phyloP scores from a whole-genome alignment of 2,888 invertebrate genomes.

The Odontocerum albicorne region DNA sequence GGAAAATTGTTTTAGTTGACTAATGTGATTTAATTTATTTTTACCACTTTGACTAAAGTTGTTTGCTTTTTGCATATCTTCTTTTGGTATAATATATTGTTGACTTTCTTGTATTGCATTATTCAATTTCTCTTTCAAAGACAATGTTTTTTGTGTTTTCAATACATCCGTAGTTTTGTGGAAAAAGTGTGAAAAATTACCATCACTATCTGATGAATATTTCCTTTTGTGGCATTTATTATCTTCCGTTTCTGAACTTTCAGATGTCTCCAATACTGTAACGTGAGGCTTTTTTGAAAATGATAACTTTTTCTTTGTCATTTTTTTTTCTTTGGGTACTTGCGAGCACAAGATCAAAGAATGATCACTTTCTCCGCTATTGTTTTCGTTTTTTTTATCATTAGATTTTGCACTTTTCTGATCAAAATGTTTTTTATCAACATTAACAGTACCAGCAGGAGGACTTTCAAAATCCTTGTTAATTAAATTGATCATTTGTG shows the following conservation, averaged over 20 bases:
- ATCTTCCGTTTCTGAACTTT: constrained; percentile 40
- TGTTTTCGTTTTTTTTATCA: constrained; percentile 2
- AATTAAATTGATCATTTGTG: constrained; percentile 51
- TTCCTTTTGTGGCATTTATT: too few species aligned
- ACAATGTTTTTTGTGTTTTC: background rate
- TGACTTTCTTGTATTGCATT: too few species aligned
- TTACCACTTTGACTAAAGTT: too few species aligned
- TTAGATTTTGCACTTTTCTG: background rate
- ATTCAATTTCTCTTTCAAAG: constrained; percentile 20
- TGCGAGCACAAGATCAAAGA: constrained; percentile 32
- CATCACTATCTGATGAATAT: too few species aligned
- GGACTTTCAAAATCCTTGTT: constrained; percentile 1
- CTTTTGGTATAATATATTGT: too few species aligned
- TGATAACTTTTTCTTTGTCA: constrained; percentile 9
- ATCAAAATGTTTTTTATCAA: background rate
- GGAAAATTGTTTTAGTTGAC: constrained; percentile 17
- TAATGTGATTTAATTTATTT: constrained; percentile 15
- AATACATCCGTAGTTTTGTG: background rate
- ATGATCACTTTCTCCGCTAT: constrained; percentile 27
- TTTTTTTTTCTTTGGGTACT: constrained; percentile 13
- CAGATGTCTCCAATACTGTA: constrained; percentile 30
- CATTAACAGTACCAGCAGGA: background rate
- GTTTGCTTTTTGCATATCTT: too few species aligned
- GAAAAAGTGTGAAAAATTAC: too few species aligned
- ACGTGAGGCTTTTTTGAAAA: constrained; percentile 19